A percentile compares a stretch with the other conserved stretches of the same genome.
These are phyloP conservation scores for Heteractis magnifica DNA, from an alignment of 92 coral and sea anemone genomes.

Conservation along the genomic window DNA sequence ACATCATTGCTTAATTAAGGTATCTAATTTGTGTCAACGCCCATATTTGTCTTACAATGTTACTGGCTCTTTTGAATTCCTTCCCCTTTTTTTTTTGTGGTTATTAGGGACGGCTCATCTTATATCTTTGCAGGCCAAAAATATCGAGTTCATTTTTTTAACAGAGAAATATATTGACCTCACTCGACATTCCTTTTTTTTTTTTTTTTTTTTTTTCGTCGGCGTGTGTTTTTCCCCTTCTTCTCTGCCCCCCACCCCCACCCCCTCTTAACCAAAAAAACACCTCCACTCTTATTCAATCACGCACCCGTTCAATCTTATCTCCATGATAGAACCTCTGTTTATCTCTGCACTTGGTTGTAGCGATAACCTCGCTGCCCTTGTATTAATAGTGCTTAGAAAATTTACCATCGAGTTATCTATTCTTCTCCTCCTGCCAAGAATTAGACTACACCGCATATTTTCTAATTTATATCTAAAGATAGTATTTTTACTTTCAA, in stretches of 20 bases:
- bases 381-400: neutral
- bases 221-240: no score
- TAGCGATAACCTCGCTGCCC: constrained; percentile 27
- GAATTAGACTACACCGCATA: no score
- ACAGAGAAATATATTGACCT: no score
- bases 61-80: neutral
- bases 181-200: no score
- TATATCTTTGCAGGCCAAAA: no score
- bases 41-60: neutral
- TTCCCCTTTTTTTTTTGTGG: neutral
- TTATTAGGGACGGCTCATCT: neutral
- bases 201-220: no score
- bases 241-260: no score
- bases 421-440: neutral
- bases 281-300: no score
- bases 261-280: neutral
- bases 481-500: no score
- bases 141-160: no score
- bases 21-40: constrained; percentile 23
- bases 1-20: constrained; percentile 1
- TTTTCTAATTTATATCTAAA: no score
- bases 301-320: constrained; percentile 1
- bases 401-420: neutral
- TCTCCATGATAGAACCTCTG: constrained; percentile 15
- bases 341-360: constrained; percentile 20